Conservation (phyloP, 2,113 vertebrate genomes). For the Microcebus griseorufus region DNA sequence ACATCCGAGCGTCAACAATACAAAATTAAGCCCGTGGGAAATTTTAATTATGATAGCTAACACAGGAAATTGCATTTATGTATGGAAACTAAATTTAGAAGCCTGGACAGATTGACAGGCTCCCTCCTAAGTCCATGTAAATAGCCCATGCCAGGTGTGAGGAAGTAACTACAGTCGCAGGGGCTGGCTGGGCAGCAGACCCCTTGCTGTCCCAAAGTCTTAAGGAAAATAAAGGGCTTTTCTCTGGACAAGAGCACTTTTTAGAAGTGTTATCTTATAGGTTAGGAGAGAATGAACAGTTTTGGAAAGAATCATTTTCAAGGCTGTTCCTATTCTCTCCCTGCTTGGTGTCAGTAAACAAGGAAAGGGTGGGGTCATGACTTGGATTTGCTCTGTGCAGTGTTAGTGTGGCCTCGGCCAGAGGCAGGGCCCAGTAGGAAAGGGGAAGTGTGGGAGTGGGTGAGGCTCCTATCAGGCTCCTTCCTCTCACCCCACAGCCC, state of each 20-base stretch:
- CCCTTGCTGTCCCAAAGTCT: neutral
- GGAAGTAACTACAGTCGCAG: slow-evolving; percentile 38
- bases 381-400: slow-evolving; percentile 28
- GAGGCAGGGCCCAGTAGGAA: neutral
- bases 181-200: neutral
- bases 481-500: neutral
- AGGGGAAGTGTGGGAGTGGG: neutral
- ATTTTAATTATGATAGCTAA: slow-evolving; percentile 34
- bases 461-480: neutral
- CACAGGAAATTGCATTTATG: slow-evolving; percentile 62
- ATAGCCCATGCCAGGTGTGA: slow-evolving; percentile 32
- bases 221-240: slow-evolving; percentile 7
- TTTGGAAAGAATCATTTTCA: slow-evolving; percentile 20
- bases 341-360: slow-evolving; percentile 51
- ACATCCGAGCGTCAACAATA: slow-evolving; percentile 42
- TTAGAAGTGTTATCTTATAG: slow-evolving; percentile 8
- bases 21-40: slow-evolving; percentile 57
- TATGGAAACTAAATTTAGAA: slow-evolving; percentile 63
- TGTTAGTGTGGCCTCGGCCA: neutral
- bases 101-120: slow-evolving; percentile 48
- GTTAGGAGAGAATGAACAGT: neutral
- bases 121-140: slow-evolving; percentile 15
- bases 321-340: slow-evolving; percentile 5
- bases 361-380: slow-evolving; percentile 68
- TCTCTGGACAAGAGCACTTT: neutral